Conservation (phyloP, 2,797 vertebrate genomes). For the Karalla daura region DNA sequence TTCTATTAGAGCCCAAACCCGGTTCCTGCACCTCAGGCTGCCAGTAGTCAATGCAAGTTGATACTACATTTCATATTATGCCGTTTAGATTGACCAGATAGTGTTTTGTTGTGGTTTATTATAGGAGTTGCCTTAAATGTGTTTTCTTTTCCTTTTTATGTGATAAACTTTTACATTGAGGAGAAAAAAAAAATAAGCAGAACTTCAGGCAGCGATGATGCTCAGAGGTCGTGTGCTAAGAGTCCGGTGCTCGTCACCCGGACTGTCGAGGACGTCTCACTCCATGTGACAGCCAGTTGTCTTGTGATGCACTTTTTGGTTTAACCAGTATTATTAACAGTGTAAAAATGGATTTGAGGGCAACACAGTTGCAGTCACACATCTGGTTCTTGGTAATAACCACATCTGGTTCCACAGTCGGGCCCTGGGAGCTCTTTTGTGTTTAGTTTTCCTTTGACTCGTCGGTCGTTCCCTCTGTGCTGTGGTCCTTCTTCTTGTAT, state of each 20-base stretch:
- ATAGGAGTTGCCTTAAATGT: conserved; percentile 84
- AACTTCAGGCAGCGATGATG: conserved; percentile 14
- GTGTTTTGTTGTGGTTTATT: conserved; percentile 69
- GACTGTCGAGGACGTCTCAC: conserved; percentile 18
- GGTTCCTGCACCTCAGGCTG: conserved; percentile 66
- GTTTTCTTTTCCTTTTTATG: conserved; percentile 58
- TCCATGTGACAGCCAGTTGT: conserved; percentile 43
- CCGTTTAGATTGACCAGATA: conserved; percentile 58
- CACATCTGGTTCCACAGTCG: background rate
- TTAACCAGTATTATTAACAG: conserved; percentile 76
- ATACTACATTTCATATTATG: conserved; percentile 52
- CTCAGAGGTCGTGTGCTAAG: conserved; percentile 23
- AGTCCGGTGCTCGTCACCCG: background rate
- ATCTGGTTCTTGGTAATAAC: conserved; percentile 6
- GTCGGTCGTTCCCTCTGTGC: conserved; percentile 35
- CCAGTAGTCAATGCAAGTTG: conserved; percentile 68
- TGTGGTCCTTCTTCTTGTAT: conserved; percentile 39
- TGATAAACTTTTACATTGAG: conserved; percentile 40
- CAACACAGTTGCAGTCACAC: background rate
- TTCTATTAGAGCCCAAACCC: conserved; percentile 58
- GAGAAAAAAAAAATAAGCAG: background rate
- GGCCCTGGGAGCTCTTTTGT: conserved; percentile 1
- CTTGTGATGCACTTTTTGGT: conserved; percentile 79
- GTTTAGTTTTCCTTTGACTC: conserved; percentile 6
- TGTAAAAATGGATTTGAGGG: conserved; percentile 16